Evolutionary conservation across 2,113 vertebrate species (phyloP).

Genomic region (Cololabis saira): DNA sequence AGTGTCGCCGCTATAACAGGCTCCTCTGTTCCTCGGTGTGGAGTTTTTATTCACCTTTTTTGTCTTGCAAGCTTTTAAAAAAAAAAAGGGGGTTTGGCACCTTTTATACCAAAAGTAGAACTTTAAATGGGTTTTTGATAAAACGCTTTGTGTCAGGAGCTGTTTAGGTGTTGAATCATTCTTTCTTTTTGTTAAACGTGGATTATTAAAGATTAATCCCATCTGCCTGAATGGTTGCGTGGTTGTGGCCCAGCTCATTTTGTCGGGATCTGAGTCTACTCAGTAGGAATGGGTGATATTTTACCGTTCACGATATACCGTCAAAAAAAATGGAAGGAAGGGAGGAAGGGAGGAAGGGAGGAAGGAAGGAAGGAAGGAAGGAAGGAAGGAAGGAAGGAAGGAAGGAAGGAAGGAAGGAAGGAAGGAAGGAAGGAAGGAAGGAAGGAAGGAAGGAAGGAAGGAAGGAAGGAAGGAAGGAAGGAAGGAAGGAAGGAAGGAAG

Average conservation of each 20-base stretch:
- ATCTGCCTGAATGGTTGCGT: conserved; percentile 12
- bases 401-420: no score
- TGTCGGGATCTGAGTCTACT: neutral
- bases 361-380: no score
- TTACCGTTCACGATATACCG: no score
- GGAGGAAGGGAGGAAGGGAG: no score
- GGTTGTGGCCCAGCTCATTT: neutral
- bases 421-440: no score
- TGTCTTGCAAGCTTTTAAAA: conserved; percentile 31
- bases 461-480: no score
- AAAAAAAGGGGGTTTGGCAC: conserved; percentile 26
- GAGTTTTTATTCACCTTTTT: conserved; percentile 36
- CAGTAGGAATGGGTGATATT: no score
- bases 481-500: no score
- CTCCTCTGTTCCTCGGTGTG: conserved; percentile 16
- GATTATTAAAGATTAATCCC: conserved; percentile 60
- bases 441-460: no score
- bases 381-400: no score
- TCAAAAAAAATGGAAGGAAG: no score
- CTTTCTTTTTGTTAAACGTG: conserved; percentile 13
- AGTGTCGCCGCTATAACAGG: conserved; percentile 14
- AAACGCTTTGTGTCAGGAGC: conserved; percentile 11
- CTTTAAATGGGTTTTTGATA: conserved; percentile 24
- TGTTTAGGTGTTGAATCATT: conserved; percentile 25
- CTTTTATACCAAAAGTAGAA: conserved; percentile 23